Evolutionary conservation across 2,113 vertebrate genomes (phyloP).

Genomic region (Triplophysa siluroides): DNA sequence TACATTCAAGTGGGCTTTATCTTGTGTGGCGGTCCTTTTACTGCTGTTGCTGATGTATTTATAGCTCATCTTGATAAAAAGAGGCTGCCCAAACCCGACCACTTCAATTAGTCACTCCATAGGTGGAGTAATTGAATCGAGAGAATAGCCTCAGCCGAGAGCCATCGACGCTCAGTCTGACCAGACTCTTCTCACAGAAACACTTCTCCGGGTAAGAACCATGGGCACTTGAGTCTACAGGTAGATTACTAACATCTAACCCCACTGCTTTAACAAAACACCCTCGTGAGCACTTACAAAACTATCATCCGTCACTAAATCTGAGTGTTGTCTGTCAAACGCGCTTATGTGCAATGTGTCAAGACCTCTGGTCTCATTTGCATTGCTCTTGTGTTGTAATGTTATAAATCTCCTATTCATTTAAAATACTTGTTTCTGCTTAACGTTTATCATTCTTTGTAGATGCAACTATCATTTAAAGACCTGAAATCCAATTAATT

Average conservation of each 20-base stretch:
- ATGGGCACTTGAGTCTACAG: slow-evolving; percentile 49
- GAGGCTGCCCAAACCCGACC: slow-evolving; percentile 34
- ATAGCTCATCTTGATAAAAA: slow-evolving; percentile 74
- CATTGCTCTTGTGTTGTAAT: not conserved
- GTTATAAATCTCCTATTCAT: not conserved
- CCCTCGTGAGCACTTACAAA: not conserved
- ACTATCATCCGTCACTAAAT: slow-evolving; percentile 8
- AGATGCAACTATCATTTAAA: not conserved
- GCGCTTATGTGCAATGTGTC: not conserved
- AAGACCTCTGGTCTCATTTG: not conserved
- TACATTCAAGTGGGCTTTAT: slow-evolving; percentile 66
- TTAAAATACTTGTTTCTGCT: not conserved
- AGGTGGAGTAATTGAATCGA: slow-evolving; percentile 79
- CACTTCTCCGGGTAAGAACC: slow-evolving; percentile 46
- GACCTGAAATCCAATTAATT: not conserved
- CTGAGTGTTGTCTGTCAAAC: slow-evolving; percentile 53
- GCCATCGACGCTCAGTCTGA: slow-evolving; percentile 64
- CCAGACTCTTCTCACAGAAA: slow-evolving; percentile 69
- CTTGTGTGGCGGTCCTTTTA: slow-evolving; percentile 56
- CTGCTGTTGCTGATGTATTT: slow-evolving; percentile 69
- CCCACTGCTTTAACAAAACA: not conserved
- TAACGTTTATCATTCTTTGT: too few species aligned
- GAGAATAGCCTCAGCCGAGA: slow-evolving; percentile 48
- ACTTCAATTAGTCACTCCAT: slow-evolving; percentile 73
- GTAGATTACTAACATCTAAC: slow-evolving; percentile 24